Conservation (phyloP, 2,888 invertebrate genomes). For the Dasypogon diadema region DNA sequence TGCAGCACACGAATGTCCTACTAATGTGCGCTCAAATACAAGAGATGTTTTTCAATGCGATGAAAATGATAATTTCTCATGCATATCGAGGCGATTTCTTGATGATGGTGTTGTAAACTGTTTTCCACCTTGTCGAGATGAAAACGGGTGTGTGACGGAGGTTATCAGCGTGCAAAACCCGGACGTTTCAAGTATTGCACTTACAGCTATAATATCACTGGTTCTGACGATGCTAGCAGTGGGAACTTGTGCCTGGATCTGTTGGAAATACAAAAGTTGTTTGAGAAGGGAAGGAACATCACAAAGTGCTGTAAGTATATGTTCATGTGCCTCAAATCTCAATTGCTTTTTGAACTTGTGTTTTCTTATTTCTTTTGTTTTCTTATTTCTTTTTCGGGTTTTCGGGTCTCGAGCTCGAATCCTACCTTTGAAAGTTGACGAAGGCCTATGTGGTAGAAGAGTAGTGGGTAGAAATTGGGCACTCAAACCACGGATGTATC, state of each 20-base stretch:
- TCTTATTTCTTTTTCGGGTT: no score
- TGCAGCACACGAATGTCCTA: conserved; percentile 62
- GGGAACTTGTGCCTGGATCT: conserved; percentile 66
- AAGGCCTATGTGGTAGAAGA: no score
- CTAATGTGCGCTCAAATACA: conserved; percentile 60
- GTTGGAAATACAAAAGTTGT: conserved; percentile 68
- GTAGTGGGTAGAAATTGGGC: no score
- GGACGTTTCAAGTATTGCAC: conserved; percentile 64
- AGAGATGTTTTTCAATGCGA: conserved; percentile 61
- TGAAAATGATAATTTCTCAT: conserved; percentile 62
- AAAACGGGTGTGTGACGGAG: conserved; percentile 64
- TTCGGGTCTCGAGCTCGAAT: no score
- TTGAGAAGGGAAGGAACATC: conserved; percentile 54
- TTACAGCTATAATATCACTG: conserved; percentile 66
- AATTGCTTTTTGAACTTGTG: no score
- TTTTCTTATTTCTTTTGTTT: no score
- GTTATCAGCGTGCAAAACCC: conserved; percentile 61
- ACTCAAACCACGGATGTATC: no score
- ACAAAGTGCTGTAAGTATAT: conserved; percentile 1
- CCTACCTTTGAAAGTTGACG: no score
- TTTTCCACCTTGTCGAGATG: conserved; percentile 65
- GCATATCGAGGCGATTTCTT: conserved; percentile 65
- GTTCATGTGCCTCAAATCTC: no score
- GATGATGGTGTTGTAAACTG: conserved; percentile 66
- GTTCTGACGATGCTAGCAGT: conserved; percentile 67